Evolutionary conservation across 2,113 vertebrate genomes (phyloP).

Genomic region (Apistogramma diplotaenia): DNA sequence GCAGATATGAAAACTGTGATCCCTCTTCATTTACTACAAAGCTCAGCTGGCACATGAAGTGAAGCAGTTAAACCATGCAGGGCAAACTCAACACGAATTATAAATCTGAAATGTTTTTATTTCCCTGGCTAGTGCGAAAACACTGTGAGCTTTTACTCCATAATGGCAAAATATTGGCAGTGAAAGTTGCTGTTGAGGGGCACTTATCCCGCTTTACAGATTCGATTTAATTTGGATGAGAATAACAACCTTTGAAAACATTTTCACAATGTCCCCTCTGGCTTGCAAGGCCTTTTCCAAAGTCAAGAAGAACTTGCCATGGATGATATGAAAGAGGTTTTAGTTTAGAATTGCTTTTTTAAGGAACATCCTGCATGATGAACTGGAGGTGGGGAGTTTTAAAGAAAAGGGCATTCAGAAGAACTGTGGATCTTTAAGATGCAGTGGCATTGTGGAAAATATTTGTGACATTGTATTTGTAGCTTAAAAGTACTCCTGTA

Average conservation of each 20-base stretch:
- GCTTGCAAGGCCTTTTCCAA: not conserved
- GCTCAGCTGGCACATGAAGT: not conserved
- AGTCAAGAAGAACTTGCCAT: not conserved
- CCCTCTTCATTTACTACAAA: not conserved
- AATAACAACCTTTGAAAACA: not conserved
- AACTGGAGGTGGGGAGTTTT: not conserved
- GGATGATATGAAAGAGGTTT: not conserved
- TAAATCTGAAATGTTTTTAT: not conserved
- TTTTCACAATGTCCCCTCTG: not conserved
- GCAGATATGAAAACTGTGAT: not conserved
- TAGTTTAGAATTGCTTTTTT: not conserved
- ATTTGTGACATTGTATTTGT: not conserved
- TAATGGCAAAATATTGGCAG: not conserved
- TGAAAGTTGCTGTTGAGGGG: not conserved
- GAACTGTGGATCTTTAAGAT: not conserved
- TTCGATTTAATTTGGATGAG: not conserved
- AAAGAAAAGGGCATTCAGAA: not conserved
- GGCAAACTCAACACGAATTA: not conserved
- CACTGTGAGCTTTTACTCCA: not conserved
- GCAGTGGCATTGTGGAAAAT: not conserved
- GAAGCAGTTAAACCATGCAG: not conserved
- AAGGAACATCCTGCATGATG: not conserved
- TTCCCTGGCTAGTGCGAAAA: not conserved
- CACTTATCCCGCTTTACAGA: not conserved
- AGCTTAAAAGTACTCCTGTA: not conserved